A percentile compares a stretch with the other conserved stretches of the same genome.
Conservation (phyloP, 2,888 invertebrate species). For the Xestia sexstrigata region DNA sequence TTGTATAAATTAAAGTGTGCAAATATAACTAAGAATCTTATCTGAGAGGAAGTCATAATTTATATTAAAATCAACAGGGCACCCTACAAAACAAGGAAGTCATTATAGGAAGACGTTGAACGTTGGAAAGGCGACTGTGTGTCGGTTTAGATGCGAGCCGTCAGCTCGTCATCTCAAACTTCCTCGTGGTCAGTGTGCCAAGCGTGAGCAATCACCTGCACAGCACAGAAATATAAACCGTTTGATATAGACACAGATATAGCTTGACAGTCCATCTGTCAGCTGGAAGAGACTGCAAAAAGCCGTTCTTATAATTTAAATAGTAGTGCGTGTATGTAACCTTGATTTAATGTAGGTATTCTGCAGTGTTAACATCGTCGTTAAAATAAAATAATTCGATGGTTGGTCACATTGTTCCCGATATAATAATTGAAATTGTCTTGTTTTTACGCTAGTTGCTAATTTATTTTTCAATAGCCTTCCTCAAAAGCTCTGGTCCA, state of each 20-base stretch:
- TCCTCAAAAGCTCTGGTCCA: no score
- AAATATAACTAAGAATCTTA: not conserved
- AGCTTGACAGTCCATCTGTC: slow-evolving; percentile 48
- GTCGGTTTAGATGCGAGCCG: slow-evolving; percentile 72
- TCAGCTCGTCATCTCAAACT: slow-evolving; percentile 77
- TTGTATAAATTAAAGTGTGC: not conserved
- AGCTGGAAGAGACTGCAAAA: slow-evolving; percentile 37
- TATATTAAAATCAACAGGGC: slow-evolving; percentile 13
- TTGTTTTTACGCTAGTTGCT: slow-evolving; percentile 25
- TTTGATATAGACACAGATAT: slow-evolving; percentile 60
- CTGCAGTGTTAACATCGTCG: slow-evolving; percentile 5
- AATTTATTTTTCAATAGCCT: not conserved
- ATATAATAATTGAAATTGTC: slow-evolving; percentile 20
- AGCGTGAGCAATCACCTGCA: slow-evolving; percentile 78
- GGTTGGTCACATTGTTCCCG: slow-evolving; percentile 14
- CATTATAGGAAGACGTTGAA: slow-evolving; percentile 43
- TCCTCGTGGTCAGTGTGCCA: slow-evolving; percentile 81
- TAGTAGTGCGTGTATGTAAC: not conserved
- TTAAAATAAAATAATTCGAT: slow-evolving; percentile 30
- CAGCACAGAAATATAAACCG: slow-evolving; percentile 72
- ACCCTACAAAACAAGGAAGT: slow-evolving; percentile 44
- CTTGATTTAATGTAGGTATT: not conserved
- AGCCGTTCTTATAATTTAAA: slow-evolving; percentile 19
- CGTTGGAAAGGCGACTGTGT: slow-evolving; percentile 62
- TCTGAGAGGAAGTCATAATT: slow-evolving; percentile 9